Base-by-base conservation (phyloP, 2,888 invertebrate species). In the Cantharis rufa region DNA sequence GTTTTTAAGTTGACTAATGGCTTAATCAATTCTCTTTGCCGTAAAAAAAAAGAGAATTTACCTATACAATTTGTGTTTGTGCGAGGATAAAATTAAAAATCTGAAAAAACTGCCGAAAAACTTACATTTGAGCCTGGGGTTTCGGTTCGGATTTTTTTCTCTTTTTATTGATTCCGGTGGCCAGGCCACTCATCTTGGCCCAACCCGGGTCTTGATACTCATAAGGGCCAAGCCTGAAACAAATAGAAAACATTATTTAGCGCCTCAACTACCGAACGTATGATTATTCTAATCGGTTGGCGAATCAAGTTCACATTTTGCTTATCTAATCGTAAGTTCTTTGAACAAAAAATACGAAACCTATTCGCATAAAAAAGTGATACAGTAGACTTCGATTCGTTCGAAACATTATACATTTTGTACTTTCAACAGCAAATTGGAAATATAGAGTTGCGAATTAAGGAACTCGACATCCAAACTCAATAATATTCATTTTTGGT, bases 201-300 rank as follows among this genome's bases (percentile, higher is more conserved):
- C 94, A 93, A 91, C 92, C 91, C 90, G 94, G 94, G 92, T 94
- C 94, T 91, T 93, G 94, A 91, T 95, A 92, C 91, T 95, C 95
- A 94, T 94, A 94, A 92, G 95, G 94, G 92, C 95, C 94, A 92
- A 94, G 93, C 94, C 96, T 96, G 91, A 83, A 93, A 93, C 80
- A 85, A 82, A 82, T 80, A 82, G 82, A 74, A 15, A 15, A 11
- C n/a, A 15, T 71, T 24, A 24, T 61, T 10, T 68, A 15, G 15
- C n/a, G 0, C 11, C 24, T 68, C 24, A 11, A 13, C 32, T 32
- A 32, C 13, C 32, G 13, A 32, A 32, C 13, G 13, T 3, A 13
- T 32, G 32, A 32, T 32, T 32, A 28, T 28, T 28, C 27, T 32
- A 32, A 32, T 32, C 32, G 32, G 11, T 4, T 13, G 13, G 32